Evolutionary conservation across 2,888 invertebrate species (phyloP), one percentile per base, ranked within the genome.

Genomic region (Macrosoma leucophasiata): DNA sequence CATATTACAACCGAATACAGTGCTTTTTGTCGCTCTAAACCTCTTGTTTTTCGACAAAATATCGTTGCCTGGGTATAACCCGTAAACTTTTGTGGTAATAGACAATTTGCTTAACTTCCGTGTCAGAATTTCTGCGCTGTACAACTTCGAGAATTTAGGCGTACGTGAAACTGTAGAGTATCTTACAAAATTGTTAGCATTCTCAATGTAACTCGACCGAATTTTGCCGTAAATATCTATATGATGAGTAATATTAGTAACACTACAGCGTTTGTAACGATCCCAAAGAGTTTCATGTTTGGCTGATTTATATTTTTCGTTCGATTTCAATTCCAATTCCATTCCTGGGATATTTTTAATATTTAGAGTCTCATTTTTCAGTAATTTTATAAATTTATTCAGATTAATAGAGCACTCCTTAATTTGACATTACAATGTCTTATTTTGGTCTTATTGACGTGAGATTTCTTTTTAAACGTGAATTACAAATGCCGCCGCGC

Each of bases 221-320:
- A 25, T 40, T 29, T 55, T 62, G 0, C 69, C 69, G 15, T 48
- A 58, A 5, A 70, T 65, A 33, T 72, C 69, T 0, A 70, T 62
- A 22, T 70, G 70, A 29, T 70, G 63, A 7, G 70, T 58, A 0
- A 44, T 36, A 9, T 63, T 58, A 2, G 61, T 36, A 14, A 59
- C 37, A 2, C 29, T 32, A 27, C 69, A 69, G 33, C 44, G 53
- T 12, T 45, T 46, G 29, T 61, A 64, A 1, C 55, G 50, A 0
- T 57, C 57, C 14, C 33, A 36, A 0, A 27, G 15, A 0, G 23
- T 21, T 4, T 44, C 40, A n/a, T 17, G 17, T 17, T 24, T 18
- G 8, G 18, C 10, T 3, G 13, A 11, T 5, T 26, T 9, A 13
- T n/a, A 13, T 3, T 28, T 12, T 3, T 8, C 9, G 7, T 15